Evolutionary conservation across 2,113 vertebrate species (phyloP), one percentile per base, ranked within the genome.

Genomic region (Lanius ludovicianus): DNA sequence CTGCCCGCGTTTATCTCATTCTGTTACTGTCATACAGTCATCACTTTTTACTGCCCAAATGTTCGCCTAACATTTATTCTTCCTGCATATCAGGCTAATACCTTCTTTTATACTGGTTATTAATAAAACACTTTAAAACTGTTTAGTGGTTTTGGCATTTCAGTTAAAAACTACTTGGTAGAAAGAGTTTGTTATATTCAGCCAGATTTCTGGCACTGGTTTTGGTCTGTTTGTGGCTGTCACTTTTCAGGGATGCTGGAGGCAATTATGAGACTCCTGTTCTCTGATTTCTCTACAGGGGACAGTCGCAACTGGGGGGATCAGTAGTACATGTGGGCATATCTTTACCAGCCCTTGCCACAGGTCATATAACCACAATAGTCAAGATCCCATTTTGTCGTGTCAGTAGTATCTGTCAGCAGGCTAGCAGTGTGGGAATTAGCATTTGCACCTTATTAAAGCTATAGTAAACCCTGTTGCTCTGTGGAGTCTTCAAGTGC

Each of bases 371-470:
- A 56, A 74, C 27, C 68, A 41, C 47, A 83, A 75, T 81, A 89
- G 84, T 85, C 59, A 69, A n/a, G 84, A 92, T 92, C 75, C 50
- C 79, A 11, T 91, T 89, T 93, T 83, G 73, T 93, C 59, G 23
- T 37, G 52, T 89, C 85, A 85, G 50, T 74, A 49, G 35, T 82
- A 65, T 63, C 70, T 73, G 73, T 77, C 86, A 93, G 75, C 8
- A 15, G 49, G 49, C 47, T 77, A 64, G 63, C 4, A 2, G 50
- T 49, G 37, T 68, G 92, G 89, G 79, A 87, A 86, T 90, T 96
- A 83, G 71, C 70, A 56, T 69, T 96, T 96, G 49, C 56, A 78
- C 89, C 84, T 91, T 90, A 92, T 93, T 86, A 94, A 92, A 93
- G 92, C 55, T 88, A 3, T 12, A n/a, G 79, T 71, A 93, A 90